phyloP scores from a whole-genome alignment of 2,113 vertebrate species.

The Puntigrus tetrazona region DNA sequence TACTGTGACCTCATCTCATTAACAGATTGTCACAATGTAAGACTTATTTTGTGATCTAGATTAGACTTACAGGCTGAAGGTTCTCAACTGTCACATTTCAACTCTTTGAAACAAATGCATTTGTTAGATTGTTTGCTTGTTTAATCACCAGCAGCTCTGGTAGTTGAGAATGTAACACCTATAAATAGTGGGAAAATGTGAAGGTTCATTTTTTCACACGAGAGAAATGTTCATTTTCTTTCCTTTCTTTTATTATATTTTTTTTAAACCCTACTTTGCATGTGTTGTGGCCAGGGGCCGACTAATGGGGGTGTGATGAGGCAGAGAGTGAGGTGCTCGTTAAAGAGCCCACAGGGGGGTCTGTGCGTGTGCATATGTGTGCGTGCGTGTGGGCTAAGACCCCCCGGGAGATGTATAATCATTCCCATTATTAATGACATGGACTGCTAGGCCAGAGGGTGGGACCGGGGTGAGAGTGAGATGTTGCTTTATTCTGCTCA shows the following conservation, averaged over 20 bases:
- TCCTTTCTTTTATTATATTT: not conserved
- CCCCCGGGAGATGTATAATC: conserved; percentile 57
- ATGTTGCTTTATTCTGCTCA: conserved; percentile 18
- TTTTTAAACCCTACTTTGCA: conserved; percentile 23
- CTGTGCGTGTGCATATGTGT: conserved; percentile 10
- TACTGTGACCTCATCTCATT: conserved; percentile 28
- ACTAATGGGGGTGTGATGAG: conserved; percentile 45
- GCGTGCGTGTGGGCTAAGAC: conserved; percentile 41
- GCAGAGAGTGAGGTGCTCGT: conserved; percentile 30
- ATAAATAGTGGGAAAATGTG: not conserved
- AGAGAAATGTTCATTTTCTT: not conserved
- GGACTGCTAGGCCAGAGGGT: conserved; percentile 35
- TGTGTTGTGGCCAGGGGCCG: conserved; percentile 34
- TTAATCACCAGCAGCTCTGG: not conserved
- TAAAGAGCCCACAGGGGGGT: conserved; percentile 44
- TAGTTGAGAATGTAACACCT: not conserved
- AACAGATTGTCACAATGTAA: conserved; percentile 11
- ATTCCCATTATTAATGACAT: conserved; percentile 57
- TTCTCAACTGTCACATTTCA: not conserved
- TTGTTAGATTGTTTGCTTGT: not conserved
- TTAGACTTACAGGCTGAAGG: not conserved
- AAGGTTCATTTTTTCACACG: not conserved
- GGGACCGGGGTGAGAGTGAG: not conserved
- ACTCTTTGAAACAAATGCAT: not conserved
- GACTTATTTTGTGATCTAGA: conserved; percentile 26